Base-by-base conservation (phyloP, 2,888 invertebrate genomes). In the Aphidoletes aphidimyza region DNA sequence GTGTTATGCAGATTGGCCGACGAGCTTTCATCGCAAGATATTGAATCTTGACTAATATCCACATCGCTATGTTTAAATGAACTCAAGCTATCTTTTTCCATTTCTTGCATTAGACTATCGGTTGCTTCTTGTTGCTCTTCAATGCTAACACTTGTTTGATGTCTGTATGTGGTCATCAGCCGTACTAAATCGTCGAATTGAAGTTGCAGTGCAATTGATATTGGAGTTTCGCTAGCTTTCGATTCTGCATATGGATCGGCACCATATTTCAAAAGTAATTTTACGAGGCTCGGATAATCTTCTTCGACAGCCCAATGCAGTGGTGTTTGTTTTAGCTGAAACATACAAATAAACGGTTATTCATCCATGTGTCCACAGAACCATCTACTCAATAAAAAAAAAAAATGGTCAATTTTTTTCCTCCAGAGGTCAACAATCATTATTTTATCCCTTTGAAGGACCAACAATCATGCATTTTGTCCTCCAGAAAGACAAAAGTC, bases 301-400 rank as follows among this genome's bases (percentile, higher is more conserved):
- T 95, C 94, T 90, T 96, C 95, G 69, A 95, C 95, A 8, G 98
- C 97, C 98, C 98, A 98, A 91, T 98, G 98, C 85, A 98, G 91
- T 54, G 98, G 96, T 69, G 97, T 97, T 97, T 96, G 96, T 87
- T 93, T 93, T 26, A 96, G 90, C 95, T 96, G 88, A 83, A 90
- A 86, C 83, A 86, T 49, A 59, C 37, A 69, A 36, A 78, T 3
- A 54, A 26, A 22, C n/a, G 26, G 9, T 17, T 2, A 11, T 47
- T 17, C 8, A 47, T 47, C 84, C 5, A n/a, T n/a, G n/a, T n/a
- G n/a, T n/a, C 83, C 37, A 84, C 78, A 85, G 42, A 85, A 84
- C 26, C 84, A 83, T 78, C 11, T 26, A n/a, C 39, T 37, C 36
- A 22, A 54, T 39, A 19, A 42, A 47, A 47, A 47, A 39, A 39